phyloP scores from a whole-genome alignment of 1,140 invertebrate genomes.

The Cydia strobilella region DNA sequence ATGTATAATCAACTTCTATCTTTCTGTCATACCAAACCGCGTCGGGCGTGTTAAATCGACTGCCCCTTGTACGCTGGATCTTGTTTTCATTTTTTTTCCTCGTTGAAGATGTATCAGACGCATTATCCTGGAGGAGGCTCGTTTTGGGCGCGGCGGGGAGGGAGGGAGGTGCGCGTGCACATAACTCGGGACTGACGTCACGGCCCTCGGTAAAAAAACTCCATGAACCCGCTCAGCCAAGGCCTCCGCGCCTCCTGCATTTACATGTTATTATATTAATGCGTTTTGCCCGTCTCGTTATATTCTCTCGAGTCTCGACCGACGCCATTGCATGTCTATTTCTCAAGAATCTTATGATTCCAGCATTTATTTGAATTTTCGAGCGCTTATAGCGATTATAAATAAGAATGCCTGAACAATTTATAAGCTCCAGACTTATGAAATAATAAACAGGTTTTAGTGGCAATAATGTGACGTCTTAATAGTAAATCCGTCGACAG shows the following conservation, averaged over 20 bases:
- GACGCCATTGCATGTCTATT: constrained; percentile 38
- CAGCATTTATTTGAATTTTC: constrained; percentile 26
- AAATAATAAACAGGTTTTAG: constrained; percentile 32
- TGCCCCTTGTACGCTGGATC: constrained; percentile 57
- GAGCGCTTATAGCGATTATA: constrained; percentile 1
- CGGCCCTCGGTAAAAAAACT: constrained; percentile 62
- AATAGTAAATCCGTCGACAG: constrained; percentile 24
- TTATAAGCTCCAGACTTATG: constrained; percentile 27
- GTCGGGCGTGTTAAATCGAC: constrained; percentile 64
- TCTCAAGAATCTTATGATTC: constrained; percentile 22
- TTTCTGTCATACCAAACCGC: constrained; percentile 60
- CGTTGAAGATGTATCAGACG: constrained; percentile 67
- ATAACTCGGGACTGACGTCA: constrained; percentile 72
- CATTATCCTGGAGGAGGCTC: constrained; percentile 69
- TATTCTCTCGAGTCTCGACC: constrained; percentile 35
- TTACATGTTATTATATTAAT: constrained; percentile 60
- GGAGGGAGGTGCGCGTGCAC: constrained; percentile 53
- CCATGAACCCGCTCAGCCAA: constrained; percentile 72
- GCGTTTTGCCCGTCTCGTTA: constrained; percentile 43
- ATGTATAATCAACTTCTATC: constrained; percentile 40
- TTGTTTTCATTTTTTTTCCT: constrained; percentile 68
- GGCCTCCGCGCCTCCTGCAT: constrained; percentile 61
- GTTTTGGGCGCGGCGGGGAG: constrained; percentile 58
- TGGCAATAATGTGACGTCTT: constrained; percentile 32
- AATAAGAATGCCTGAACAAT: constrained; percentile 24